phyloP scores from a whole-genome alignment of 2,113 vertebrate genomes.

The Sander vitreus region DNA sequence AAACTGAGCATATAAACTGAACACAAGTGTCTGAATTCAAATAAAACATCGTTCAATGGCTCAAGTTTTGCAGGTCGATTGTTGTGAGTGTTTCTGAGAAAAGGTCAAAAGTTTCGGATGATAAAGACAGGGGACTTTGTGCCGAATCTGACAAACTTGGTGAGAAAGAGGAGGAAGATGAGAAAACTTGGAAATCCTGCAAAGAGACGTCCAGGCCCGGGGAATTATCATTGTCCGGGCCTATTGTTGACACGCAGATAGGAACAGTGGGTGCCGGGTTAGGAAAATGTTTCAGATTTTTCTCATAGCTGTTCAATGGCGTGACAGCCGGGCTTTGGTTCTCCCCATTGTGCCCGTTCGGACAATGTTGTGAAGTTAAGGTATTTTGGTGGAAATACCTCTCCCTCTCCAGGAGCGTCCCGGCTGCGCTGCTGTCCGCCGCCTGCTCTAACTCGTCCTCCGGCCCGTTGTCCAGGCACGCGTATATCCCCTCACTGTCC shows the following conservation, averaged over 20 bases:
- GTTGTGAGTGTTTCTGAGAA: slow-evolving; percentile 97
- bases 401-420: slow-evolving; percentile 91
- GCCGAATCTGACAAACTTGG: slow-evolving; percentile 92
- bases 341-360: slow-evolving; percentile 91
- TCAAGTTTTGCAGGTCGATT: slow-evolving; percentile 95
- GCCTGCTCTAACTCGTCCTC: slow-evolving; percentile 89
- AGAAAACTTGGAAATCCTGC: slow-evolving; percentile 93
- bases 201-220: slow-evolving; percentile 91
- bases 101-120: slow-evolving; percentile 94
- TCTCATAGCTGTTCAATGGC: slow-evolving; percentile 94
- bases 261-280: slow-evolving; percentile 93
- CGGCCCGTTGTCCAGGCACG: slow-evolving; percentile 87
- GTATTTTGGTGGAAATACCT: slow-evolving; percentile 92
- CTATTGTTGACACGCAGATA: slow-evolving; percentile 93
- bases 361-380: slow-evolving; percentile 89
- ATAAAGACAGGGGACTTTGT: slow-evolving; percentile 92
- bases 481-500: slow-evolving; percentile 90
- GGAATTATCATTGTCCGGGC: slow-evolving; percentile 93
- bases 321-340: slow-evolving; percentile 88
- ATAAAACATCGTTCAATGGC: slow-evolving; percentile 85
- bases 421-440: slow-evolving; percentile 84
- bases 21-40: slow-evolving; percentile 17
- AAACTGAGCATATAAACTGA: slow-evolving; percentile 66
- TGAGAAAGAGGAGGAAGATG: slow-evolving; percentile 92
- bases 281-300: slow-evolving; percentile 98